Conservation (phyloP, 1,140 invertebrate genomes). For the Spodoptera frugiperda region DNA sequence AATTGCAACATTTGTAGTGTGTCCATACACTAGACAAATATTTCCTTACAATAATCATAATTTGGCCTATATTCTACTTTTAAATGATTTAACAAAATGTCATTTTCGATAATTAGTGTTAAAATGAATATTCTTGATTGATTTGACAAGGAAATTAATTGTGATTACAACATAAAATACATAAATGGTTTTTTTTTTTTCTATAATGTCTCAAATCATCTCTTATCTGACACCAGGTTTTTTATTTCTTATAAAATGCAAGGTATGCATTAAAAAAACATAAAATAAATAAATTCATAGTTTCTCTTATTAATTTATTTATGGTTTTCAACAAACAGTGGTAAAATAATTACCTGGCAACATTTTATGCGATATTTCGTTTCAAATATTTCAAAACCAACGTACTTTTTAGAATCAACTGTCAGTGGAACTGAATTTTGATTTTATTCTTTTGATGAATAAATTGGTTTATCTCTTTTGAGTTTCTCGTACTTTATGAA, state of each 20-base stretch:
- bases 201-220: no score
- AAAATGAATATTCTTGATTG: no score
- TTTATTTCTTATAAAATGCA: no score
- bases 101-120: no score
- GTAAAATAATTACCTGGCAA: constrained; percentile 10
- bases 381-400: constrained; percentile 33
- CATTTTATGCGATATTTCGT: neutral
- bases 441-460: constrained; percentile 40
- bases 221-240: no score
- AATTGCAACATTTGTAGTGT: neutral
- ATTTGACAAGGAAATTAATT: no score
- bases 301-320: neutral
- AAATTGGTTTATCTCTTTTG: constrained; percentile 35
- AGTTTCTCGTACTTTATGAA: constrained; percentile 39
- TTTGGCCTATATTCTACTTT: no score
- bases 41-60: neutral
- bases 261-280: neutral
- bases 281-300: neutral
- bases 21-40: neutral
- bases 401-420: constrained; percentile 39
- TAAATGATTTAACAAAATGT: no score
- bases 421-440: constrained; percentile 11
- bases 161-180: no score
- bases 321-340: neutral
- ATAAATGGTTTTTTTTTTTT: no score